Conservation (phyloP, 2,113 vertebrate genomes). For the Emydura subglobosa region DNA sequence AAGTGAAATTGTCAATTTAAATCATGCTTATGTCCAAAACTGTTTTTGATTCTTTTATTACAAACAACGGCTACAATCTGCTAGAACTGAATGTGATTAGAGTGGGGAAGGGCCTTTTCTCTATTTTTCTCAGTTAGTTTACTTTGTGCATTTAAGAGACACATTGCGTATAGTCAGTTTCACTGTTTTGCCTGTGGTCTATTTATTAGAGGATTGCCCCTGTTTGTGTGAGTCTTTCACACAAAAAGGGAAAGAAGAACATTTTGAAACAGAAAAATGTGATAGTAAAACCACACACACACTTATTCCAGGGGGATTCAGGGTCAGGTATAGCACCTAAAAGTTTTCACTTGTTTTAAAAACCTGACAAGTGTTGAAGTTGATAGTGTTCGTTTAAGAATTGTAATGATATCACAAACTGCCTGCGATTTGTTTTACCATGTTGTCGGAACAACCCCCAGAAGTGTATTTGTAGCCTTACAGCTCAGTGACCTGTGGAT, state of each 20-base stretch:
- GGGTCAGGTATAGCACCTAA: not conserved
- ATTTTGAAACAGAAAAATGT: not conserved
- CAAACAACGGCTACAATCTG: slow-evolving; percentile 16
- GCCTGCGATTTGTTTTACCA: not conserved
- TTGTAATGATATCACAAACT: not conserved
- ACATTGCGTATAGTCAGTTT: not conserved
- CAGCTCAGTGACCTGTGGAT: not conserved
- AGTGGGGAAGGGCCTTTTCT: not conserved
- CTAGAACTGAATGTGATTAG: slow-evolving; percentile 29
- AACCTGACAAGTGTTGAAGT: not conserved
- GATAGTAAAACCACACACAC: not conserved
- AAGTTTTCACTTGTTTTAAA: not conserved
- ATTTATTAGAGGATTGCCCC: not conserved
- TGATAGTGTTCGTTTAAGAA: not conserved
- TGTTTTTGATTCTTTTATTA: slow-evolving; percentile 4
- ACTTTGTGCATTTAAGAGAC: not conserved
- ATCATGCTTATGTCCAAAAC: not conserved
- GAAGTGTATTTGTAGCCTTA: not conserved
- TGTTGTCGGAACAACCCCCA: not conserved
- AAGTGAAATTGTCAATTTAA: slow-evolving; percentile 6
- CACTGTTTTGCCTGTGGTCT: not conserved
- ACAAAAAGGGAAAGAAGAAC: not conserved
- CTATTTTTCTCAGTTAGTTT: not conserved
- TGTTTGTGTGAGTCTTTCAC: not conserved
- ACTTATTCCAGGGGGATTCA: not conserved